Conservation (phyloP, 2,888 invertebrate species). For the Chrysodeixis includens region DNA sequence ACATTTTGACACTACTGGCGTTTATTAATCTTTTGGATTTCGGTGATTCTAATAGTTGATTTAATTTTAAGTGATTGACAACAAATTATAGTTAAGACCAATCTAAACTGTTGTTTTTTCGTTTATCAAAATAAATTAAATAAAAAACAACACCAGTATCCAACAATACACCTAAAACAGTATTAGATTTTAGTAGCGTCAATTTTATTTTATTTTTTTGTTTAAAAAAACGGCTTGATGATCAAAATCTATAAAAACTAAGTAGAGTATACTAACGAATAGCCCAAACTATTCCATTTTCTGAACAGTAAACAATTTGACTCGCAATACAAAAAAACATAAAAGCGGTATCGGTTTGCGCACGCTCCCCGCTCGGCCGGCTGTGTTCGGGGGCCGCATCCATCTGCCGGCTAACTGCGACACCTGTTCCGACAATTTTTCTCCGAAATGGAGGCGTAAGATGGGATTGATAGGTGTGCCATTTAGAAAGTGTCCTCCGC, state of each 20-base stretch:
- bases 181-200: too few species aligned
- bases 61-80: too few species aligned
- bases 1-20: too few species aligned
- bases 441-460: conserved; percentile 64
- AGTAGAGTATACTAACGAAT: background rate
- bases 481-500: conserved; percentile 62
- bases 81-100: too few species aligned
- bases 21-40: too few species aligned
- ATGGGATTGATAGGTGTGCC: conserved; percentile 67
- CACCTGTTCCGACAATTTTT: conserved; percentile 59
- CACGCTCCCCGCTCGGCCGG: background rate
- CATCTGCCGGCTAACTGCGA: conserved; percentile 45
- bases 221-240: background rate
- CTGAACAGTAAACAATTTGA: conserved; percentile 19
- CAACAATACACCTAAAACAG: too few species aligned
- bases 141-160: too few species aligned
- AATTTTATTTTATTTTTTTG: too few species aligned
- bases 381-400: conserved; percentile 26
- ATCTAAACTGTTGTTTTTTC: too few species aligned
- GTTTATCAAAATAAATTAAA: too few species aligned
- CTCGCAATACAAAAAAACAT: conserved; percentile 26
- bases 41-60: conserved; percentile 42
- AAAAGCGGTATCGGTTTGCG: conserved; percentile 32
- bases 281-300: background rate
- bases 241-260: background rate